Evolutionary conservation across 2,113 vertebrate species (phyloP).

Genomic region (Trachemys scripta): DNA sequence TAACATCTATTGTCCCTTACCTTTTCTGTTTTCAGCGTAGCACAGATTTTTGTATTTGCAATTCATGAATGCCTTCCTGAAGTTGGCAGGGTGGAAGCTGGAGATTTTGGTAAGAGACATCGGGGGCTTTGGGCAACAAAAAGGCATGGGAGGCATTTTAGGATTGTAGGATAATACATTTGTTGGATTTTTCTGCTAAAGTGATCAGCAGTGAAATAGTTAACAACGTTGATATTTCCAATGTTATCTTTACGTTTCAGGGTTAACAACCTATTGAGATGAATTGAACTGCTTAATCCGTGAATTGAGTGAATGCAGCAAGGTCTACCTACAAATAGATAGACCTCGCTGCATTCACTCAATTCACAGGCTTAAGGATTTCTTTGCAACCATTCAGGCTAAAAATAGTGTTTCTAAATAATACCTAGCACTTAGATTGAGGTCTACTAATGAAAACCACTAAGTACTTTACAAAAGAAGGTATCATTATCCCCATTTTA

Average conservation of each 20-base stretch:
- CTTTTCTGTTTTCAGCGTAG: neutral
- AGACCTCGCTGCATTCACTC: neutral
- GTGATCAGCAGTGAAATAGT: neutral
- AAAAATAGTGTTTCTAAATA: neutral
- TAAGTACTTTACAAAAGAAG: too few relatives aligned
- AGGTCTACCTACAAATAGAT: neutral
- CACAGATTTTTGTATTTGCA: neutral
- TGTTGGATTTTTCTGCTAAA: neutral
- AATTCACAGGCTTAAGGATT: neutral
- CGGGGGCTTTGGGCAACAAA: neutral
- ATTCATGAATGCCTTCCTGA: neutral
- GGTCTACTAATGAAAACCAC: too few relatives aligned
- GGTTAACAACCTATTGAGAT: neutral
- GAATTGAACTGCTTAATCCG: neutral
- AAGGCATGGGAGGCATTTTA: neutral
- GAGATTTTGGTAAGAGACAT: neutral
- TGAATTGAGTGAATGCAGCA: too few relatives aligned
- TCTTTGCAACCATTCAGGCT: neutral
- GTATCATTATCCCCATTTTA: too few relatives aligned
- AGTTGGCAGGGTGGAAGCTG: neutral
- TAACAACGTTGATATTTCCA: neutral
- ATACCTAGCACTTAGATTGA: too few relatives aligned
- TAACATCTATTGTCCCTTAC: neutral
- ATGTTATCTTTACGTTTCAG: neutral
- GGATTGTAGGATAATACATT: neutral